A percentile compares a stretch with the other conserved stretches of the same genome.
Conservation (phyloP, 1,140 invertebrate genomes). For the Cylas formicarius region DNA sequence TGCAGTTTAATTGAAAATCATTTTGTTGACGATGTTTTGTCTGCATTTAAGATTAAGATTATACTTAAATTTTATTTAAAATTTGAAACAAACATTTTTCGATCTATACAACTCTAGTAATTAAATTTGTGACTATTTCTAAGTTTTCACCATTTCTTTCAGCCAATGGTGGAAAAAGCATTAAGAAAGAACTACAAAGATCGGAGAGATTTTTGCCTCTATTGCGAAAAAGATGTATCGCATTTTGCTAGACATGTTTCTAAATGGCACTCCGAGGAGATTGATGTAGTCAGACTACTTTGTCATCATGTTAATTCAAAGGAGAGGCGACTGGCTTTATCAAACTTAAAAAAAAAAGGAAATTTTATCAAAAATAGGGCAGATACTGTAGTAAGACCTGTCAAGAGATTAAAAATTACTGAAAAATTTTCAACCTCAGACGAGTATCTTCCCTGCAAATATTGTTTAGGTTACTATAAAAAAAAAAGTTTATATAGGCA, state of each 20-base stretch:
- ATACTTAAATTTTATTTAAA: no score
- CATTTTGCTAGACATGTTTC: slow-evolving; percentile 18
- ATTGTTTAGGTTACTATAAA: slow-evolving; percentile 20
- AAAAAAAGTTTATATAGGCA: slow-evolving; percentile 17
- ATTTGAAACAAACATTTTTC: no score
- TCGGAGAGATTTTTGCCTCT: slow-evolving; percentile 14
- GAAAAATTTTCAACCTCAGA: slow-evolving; percentile 5
- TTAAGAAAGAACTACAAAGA: slow-evolving; percentile 16
- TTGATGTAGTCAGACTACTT: slow-evolving; percentile 8
- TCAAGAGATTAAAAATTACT: slow-evolving; percentile 14
- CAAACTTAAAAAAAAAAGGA: slow-evolving; percentile 16
- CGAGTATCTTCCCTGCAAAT: slow-evolving; percentile 15
- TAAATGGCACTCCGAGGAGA: slow-evolving; percentile 8
- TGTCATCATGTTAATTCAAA: slow-evolving; percentile 9
- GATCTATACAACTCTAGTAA: no score
- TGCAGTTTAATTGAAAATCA: no score
- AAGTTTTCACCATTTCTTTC: background rate
- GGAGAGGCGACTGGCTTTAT: slow-evolving; percentile 9
- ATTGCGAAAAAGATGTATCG: slow-evolving; percentile 20
- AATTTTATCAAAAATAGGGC: slow-evolving; percentile 17
- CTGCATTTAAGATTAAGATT: no score
- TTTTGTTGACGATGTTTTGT: no score
- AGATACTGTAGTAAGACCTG: slow-evolving; percentile 11
- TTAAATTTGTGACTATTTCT: no score
- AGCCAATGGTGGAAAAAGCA: slow-evolving; percentile 8